Evolutionary conservation across 2,113 vertebrate species (phyloP).

Genomic region (Zootoca vivipara): DNA sequence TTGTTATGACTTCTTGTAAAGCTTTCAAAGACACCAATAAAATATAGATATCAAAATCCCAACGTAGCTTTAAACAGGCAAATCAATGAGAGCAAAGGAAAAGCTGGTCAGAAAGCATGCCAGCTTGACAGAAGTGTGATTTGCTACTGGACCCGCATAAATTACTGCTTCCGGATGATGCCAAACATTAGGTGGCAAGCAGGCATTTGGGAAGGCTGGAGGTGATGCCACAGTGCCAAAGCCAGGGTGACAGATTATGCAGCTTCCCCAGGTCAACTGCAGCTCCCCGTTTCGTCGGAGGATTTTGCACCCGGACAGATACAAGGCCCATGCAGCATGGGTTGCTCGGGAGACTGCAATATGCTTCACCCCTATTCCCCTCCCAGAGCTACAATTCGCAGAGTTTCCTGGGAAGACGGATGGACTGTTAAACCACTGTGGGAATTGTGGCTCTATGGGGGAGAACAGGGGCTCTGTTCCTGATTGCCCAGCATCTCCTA

Average conservation of each 20-base stretch:
- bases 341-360: neutral
- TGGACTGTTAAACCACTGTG: too few relatives aligned
- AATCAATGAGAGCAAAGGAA: conserved; percentile 42
- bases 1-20: conserved; percentile 59
- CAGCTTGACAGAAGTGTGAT: conserved; percentile 18
- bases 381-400: too few relatives aligned
- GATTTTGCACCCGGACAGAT: neutral
- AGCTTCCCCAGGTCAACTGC: neutral
- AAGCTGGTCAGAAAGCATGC: conserved; percentile 1
- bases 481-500: too few relatives aligned
- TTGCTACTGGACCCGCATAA: neutral
- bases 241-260: neutral
- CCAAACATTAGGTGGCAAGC: neutral
- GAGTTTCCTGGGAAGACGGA: too few relatives aligned
- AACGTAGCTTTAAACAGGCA: conserved; percentile 51
- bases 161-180: fast-evolving
- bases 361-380: neutral
- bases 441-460: too few relatives aligned
- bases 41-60: conserved; percentile 66
- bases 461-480: neutral
- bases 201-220: neutral
- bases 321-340: neutral
- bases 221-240: neutral
- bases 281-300: neutral
- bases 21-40: conserved; percentile 55